Evolutionary conservation across 2,888 invertebrate genomes (phyloP), one percentile per base, ranked within the genome.

Genomic region (Monoplex corrugatus): DNA sequence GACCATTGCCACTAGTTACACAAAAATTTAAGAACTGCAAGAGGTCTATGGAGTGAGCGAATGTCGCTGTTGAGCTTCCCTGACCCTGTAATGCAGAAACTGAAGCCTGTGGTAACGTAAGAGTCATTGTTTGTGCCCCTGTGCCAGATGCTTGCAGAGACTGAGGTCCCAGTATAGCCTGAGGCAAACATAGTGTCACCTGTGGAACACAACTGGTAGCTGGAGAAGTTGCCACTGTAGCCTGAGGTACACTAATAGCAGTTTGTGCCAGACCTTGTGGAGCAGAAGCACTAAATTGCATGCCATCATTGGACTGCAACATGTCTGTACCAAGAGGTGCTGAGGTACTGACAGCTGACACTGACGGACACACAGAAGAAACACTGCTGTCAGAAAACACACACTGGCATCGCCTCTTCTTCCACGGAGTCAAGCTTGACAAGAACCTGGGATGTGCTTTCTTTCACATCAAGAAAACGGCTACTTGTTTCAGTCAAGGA

Each of bases 21-120:
- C 84, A 84, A 50, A 84, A 28, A 23, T 84, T 84, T 10, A 84
- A 35, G n/a, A 84, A 84, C 84, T 84, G 84, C 57, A 84, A 13
- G 57, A 84, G 84, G 84, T 84, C 84, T 45, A 84, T 57, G 35
- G 84, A 84, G 35, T 84, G 84, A 28, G 84, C 57, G 57, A 57
- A 84, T 19, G 84, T 57, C n/a, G 84, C 19, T 16, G 38, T 28
- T 16, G 84, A 38, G 38, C 35, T 38, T 23, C 16, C 50, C 38
- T 50, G 57, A 2, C 84, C 84, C 23, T 84, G 84, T 1, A 45
- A 28, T 3, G 35, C 57, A 28, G 57, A 32, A 35, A 57, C 38
- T 32, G 84, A 84, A 38, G 32, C 38, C 23, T 50, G 84, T 19
- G 84, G 38, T 19, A 84, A 57, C 2, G 84, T 57, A 8, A 84